Conservation (phyloP, 2,888 invertebrate genomes). For the Nephrotoma guestfalica region DNA sequence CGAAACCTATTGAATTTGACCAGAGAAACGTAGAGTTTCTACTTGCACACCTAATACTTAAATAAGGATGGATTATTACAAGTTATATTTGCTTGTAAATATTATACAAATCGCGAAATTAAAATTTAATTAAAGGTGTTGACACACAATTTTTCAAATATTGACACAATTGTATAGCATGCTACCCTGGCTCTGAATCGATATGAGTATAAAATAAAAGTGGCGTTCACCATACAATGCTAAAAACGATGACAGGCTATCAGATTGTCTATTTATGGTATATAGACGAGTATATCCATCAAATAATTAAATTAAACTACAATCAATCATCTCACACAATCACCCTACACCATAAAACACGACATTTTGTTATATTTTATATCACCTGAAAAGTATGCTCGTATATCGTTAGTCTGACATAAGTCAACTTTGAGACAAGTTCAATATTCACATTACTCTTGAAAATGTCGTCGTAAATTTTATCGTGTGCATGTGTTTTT, state of each 20-base stretch:
- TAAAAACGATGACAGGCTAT: background rate
- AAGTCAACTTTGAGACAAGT: background rate
- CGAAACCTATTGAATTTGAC: too few relatives aligned
- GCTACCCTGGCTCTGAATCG: too few relatives aligned
- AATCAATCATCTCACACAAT: background rate
- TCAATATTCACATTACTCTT: background rate
- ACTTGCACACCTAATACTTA: too few relatives aligned
- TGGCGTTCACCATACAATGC: background rate
- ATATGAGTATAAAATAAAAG: too few relatives aligned
- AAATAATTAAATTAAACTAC: background rate
- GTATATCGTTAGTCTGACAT: background rate
- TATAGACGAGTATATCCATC: background rate
- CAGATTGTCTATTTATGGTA: background rate
- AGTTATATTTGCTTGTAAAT: too few relatives aligned
- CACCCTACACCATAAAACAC: background rate
- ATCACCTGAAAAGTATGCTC: background rate
- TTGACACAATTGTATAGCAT: too few relatives aligned
- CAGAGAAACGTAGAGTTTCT: too few relatives aligned
- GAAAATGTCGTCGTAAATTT: background rate
- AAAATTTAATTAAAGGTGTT: too few relatives aligned
- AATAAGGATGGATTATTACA: too few relatives aligned
- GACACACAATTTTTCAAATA: too few relatives aligned
- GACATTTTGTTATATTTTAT: background rate
- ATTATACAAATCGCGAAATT: too few relatives aligned
- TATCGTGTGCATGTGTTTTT: background rate